Base-by-base conservation (phyloP, 2,888 invertebrate genomes). In the Aporophyla nigra region DNA sequence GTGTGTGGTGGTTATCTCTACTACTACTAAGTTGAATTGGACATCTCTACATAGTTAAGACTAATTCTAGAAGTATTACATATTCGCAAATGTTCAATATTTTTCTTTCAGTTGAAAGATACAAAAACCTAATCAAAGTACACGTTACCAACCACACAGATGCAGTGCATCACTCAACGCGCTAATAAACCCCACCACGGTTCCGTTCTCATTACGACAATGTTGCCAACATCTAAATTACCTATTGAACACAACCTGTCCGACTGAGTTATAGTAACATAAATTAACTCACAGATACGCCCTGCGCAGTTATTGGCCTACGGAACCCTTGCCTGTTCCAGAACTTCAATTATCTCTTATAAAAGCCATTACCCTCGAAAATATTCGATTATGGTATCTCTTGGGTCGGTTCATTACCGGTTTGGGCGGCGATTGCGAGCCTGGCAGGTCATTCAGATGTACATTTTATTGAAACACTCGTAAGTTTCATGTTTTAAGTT, bases 191-290 rank as follows among this genome's bases (percentile, higher is more conserved):
- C 88, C 72, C 80, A 76, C 67, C 82, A 76, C 53, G 40, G 90
- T 84, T 90, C 87, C 88, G 92, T 93, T 94, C 95, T 96, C 95
- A 96, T 96, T 96, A 95, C 94, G 93, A 96, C 96, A 95, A 93
- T 94, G 96, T 96, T 96, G 96, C 94, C 80, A 84, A 96, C 96
- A 93, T 96, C 96, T 96, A 96, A 96, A 96, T 96, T 96, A 96
- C 95, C 94, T 95, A 95, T 94, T 93, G 95, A 90, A 89, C 86
- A 92, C 91, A 91, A 92, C 93, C 94, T 93, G 95, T 94, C 95
- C 90, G 88, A 82, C 90, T 96, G 96, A 96, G 94, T 95, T 96
- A 96, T 96, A 93, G 95, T 93, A 92, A 91, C 95, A 96, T 96
- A 96, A 96, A 96, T 96, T 95, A 95, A 92, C 90, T 90, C 88